Evolutionary conservation across 2,888 invertebrate species (phyloP), one percentile per base, ranked within the genome.

Genomic region (Parascotia fuliginaria): DNA sequence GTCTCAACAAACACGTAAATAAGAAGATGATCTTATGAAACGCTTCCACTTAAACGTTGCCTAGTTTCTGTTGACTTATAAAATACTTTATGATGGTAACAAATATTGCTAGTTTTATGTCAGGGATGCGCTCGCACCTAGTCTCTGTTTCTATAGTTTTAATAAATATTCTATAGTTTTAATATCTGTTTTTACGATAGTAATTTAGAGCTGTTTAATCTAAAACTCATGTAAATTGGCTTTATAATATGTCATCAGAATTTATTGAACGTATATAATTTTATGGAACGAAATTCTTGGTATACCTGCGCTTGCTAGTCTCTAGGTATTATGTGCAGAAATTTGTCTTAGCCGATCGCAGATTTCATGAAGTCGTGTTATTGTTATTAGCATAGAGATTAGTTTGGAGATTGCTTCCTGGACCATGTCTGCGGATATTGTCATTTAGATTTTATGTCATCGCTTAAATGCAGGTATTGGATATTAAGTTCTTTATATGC

Each of bases 381-480:
- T 79, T 78, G 70, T 75, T 73, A 88, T 90, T 90, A 85, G 84
- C 88, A 88, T 88, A 79, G 73, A 85, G 71, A 89, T 88, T 83
- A 81, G 76, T 80, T 85, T 53, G 72, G 65, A 81, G 79, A 88
- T 84, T 81, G 81, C 79, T 82, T 84, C 78, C 75, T 76, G 64
- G 73, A 61, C 54, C 63, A 70, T 68, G 65, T 48, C 49, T 50
- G 61, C 53, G 54, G 71, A 66, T 60, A 68, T 73, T 75, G 64
- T 71, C 56, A 61, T 68, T 66, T 53, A 63, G 55, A 55, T 70
- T 71, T 66, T 65, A 70, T 72, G 45, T 55, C 52, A 51, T 51
- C 37, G 37, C 49, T 43, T 50, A 37, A 15, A 28, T 42, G 19
- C 22, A 43, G 32, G 45, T 48, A 48, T 36, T 27, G 15, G 15